These are phyloP conservation scores for Heliconius ismenius DNA, from an alignment of 2,888 invertebrate genomes.

Conservation along the genomic window DNA sequence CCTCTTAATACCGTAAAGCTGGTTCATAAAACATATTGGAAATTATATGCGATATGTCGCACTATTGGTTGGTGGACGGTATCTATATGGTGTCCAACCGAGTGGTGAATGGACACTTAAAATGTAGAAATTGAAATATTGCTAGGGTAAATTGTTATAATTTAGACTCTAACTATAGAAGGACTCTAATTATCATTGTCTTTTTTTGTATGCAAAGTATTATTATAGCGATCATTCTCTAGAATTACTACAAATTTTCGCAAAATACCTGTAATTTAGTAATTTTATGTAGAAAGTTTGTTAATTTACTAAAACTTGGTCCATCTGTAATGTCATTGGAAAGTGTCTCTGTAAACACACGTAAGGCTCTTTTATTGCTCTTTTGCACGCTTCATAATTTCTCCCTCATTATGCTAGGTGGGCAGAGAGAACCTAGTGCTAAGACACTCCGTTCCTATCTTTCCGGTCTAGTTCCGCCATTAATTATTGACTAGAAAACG, in stretches of 20 bases:
- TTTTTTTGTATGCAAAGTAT: not conserved
- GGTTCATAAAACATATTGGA: constrained; percentile 77
- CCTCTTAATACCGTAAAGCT: constrained; percentile 79
- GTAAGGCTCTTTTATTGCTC: no score
- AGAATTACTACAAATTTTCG: not conserved
- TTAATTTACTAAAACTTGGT: no score
- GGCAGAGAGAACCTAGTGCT: no score
- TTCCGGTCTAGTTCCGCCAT: no score
- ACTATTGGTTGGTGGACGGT: constrained; percentile 50
- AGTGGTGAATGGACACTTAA: not conserved
- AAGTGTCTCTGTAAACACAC: no score
- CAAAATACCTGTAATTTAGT: no score
- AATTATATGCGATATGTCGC: constrained; percentile 65
- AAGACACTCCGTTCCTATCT: no score
- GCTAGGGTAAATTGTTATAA: not conserved
- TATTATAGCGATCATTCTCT: not conserved
- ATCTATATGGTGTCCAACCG: constrained; percentile 44
- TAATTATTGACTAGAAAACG: no score
- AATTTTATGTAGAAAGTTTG: no score
- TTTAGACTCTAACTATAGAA: not conserved
- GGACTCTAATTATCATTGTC: not conserved
- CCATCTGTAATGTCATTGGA: no score
- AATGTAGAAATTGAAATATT: not conserved
- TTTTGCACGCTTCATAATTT: no score
- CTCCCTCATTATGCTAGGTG: no score